Conservation (phyloP, 2,113 vertebrate genomes). For the Chrysochloris asiatica region DNA sequence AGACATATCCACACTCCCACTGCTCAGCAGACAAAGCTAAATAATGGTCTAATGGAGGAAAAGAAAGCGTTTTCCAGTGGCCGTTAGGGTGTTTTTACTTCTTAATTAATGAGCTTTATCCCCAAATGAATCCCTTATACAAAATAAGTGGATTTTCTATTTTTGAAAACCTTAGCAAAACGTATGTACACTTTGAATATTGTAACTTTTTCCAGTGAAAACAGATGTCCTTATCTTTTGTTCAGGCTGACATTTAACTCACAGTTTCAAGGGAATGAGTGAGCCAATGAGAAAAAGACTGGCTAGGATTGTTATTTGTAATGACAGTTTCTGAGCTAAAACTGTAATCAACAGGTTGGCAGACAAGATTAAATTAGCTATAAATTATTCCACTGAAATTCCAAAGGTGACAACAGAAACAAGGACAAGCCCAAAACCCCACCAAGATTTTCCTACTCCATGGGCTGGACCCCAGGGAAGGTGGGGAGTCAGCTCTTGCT, state of each 20-base stretch:
- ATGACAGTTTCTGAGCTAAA: slow-evolving; percentile 30
- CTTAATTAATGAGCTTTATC: slow-evolving; percentile 38
- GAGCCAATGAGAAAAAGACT: slow-evolving; percentile 43
- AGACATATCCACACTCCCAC: slow-evolving; percentile 10
- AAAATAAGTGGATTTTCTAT: slow-evolving; percentile 53
- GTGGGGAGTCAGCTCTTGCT: neutral
- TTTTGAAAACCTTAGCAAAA: slow-evolving; percentile 54
- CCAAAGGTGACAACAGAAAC: slow-evolving; percentile 9
- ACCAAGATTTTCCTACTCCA: neutral
- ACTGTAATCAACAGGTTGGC: slow-evolving; percentile 45
- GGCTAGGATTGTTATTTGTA: neutral
- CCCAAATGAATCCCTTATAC: slow-evolving; percentile 25
- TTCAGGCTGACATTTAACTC: slow-evolving; percentile 45
- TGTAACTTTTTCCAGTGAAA: slow-evolving; percentile 29
- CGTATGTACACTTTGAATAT: neutral
- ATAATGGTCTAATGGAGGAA: neutral
- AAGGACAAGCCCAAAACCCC: slow-evolving; percentile 2
- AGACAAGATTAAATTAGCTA: slow-evolving; percentile 64
- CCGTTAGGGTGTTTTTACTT: neutral
- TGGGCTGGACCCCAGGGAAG: neutral
- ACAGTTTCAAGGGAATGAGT: slow-evolving; percentile 54
- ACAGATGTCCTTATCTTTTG: slow-evolving; percentile 47
- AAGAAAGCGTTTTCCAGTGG: neutral
- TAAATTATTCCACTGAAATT: slow-evolving; percentile 29
- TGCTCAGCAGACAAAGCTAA: neutral